Evolutionary conservation across 2,113 vertebrate genomes (phyloP).

Genomic region (Ptilorrhoa leucosticta): DNA sequence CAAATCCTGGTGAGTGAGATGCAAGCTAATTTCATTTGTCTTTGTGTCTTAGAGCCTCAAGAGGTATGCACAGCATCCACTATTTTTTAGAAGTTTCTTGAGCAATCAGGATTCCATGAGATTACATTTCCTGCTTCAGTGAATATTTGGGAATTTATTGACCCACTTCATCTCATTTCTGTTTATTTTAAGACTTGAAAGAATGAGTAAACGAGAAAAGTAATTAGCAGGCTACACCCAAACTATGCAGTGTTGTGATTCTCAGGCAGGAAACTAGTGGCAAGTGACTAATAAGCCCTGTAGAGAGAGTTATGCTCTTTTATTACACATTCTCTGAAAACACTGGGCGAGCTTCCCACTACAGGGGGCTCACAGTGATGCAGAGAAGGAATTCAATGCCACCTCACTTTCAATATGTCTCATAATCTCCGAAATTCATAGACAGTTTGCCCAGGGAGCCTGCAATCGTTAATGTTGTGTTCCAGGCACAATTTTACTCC

Average conservation of each 20-base stretch:
- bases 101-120: slow-evolving; percentile 3
- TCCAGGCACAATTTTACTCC: not conserved
- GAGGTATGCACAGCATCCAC: not conserved
- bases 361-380: not conserved
- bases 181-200: not conserved
- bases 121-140: slow-evolving; percentile 33
- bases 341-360: not conserved
- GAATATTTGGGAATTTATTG: slow-evolving; percentile 11
- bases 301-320: not conserved
- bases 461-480: not conserved
- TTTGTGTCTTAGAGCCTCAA: not conserved
- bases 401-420: not conserved
- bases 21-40: not conserved
- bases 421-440: not conserved
- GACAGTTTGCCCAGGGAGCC: not conserved
- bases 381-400: not conserved
- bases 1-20: not conserved
- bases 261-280: not conserved
- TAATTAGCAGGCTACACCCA: not conserved
- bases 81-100: not conserved
- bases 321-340: not conserved
- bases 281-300: not conserved
- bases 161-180: not conserved
- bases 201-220: not conserved
- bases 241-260: not conserved